Base-by-base conservation (phyloP, 1,140 invertebrate species). In the Spodoptera litura region DNA sequence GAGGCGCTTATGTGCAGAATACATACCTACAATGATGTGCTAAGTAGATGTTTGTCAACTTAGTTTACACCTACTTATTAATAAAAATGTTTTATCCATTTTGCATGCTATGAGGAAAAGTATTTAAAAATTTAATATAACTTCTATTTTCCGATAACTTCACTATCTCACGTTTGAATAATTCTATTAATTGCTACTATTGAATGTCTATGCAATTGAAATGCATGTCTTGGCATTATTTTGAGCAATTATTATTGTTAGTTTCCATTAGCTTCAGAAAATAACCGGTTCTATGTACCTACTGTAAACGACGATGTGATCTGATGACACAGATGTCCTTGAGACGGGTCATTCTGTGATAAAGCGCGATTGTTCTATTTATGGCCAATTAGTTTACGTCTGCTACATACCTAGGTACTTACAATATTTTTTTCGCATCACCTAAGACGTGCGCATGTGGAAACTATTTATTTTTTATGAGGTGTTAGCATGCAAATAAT, bases 261-360 rank as follows among this genome's bases (percentile, higher is more conserved):
- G 31, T 52, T 51, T 74, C 12, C 74, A 25, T 27, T 11, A 53
- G 27, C 35, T 27, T 71, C 27, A 55, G 68, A 71, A 71, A 52
- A 71, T 25, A 76, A 85, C 85, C 70, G 73, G 82, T 85, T 82
- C 25, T 81, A 78, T 71, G 38, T 75, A 38, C 38, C 4, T 9
- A 38, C 3, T 38, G 38, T 38, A 38, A 31, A 31, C 27, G 38
- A 66, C 52, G 53, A 49, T 75, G 27, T 71, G 13, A 31, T 73
- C 25, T 51, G 56, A 78, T 82, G 78, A 86, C 80, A 79, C 80
- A 85, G 85, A 83, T 72, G 86, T 83, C 85, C 87, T 88, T 88
- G 87, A 85, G 55, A 80, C 64, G 31, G 76, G 76, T 82, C 82
- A 80, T 78, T 81, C 25, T 68, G 51, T 61, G 68, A 74, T 44